Conservation (phyloP, 1,140 invertebrate species). For the Cydia splendana region DNA sequence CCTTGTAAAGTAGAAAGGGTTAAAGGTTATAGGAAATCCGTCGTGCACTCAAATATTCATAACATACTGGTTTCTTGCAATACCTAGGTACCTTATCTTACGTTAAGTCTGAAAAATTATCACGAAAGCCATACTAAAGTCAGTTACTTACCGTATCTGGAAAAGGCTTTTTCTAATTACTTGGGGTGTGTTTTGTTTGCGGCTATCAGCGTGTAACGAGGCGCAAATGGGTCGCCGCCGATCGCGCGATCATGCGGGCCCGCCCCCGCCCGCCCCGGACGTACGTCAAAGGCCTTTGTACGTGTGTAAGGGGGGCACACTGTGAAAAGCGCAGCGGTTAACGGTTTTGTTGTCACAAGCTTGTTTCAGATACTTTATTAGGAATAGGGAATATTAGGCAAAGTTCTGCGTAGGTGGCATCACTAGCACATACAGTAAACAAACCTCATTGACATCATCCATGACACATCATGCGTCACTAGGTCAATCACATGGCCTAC, state of each 20-base stretch:
- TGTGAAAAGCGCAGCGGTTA: conserved; percentile 43
- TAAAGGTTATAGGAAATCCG: too few species aligned
- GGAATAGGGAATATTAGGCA: background rate
- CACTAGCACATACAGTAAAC: too few species aligned
- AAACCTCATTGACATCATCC: too few species aligned
- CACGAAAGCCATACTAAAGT: conserved; percentile 10
- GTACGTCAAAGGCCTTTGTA: conserved; percentile 77
- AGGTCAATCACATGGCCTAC: too few species aligned
- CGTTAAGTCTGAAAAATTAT: conserved; percentile 7
- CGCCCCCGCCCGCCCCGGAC: conserved; percentile 39
- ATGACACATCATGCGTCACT: too few species aligned
- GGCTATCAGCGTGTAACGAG: conserved; percentile 77
- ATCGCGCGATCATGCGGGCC: conserved; percentile 77
- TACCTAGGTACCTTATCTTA: too few species aligned
- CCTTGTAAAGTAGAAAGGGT: too few species aligned
- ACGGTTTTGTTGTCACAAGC: background rate
- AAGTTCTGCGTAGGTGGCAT: too few species aligned
- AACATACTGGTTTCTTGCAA: too few species aligned
- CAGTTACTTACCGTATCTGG: conserved; percentile 76
- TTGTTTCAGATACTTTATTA: background rate
- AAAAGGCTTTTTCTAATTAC: conserved; percentile 79
- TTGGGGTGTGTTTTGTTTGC: conserved; percentile 77
- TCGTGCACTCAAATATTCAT: too few species aligned
- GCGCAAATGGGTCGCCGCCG: conserved; percentile 74
- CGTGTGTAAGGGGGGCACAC: conserved; percentile 44